Evolutionary conservation across 2,113 vertebrate genomes (phyloP).

Genomic region (Pongo abelii): DNA sequence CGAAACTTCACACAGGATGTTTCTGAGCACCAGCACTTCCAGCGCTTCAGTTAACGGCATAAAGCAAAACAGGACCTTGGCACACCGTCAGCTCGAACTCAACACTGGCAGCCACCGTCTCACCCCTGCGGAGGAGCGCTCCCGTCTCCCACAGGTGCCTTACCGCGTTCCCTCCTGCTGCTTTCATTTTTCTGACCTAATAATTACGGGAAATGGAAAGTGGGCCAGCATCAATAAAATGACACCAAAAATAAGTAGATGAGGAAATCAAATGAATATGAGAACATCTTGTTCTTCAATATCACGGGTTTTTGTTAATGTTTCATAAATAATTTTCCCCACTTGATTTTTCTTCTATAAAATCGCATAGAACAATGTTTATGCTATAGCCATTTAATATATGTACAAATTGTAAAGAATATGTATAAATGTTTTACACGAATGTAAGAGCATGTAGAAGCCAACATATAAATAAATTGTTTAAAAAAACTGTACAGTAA

Average conservation of each 20-base stretch:
- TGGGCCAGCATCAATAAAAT: constrained; percentile 57
- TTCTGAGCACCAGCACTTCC: not conserved
- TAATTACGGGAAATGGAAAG: constrained; percentile 52
- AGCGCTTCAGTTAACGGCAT: not conserved
- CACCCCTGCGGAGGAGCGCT: not conserved
- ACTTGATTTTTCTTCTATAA: constrained; percentile 80
- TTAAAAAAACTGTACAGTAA: constrained; percentile 83
- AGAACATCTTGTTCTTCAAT: constrained; percentile 63
- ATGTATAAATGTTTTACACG: constrained; percentile 90
- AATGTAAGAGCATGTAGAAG: constrained; percentile 86
- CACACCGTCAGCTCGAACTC: not conserved
- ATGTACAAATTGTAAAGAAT: constrained; percentile 91
- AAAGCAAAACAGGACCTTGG: constrained; percentile 44
- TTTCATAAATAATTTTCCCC: constrained; percentile 82
- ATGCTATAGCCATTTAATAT: constrained; percentile 86
- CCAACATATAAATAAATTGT: constrained; percentile 86
- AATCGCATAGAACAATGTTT: constrained; percentile 83
- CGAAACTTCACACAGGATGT: not conserved
- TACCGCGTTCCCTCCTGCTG: constrained; percentile 14
- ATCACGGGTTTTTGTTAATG: constrained; percentile 78
- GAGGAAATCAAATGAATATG: constrained; percentile 46
- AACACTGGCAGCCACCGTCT: fast-evolving
- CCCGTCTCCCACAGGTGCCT: constrained; percentile 71
- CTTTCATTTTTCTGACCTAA: constrained; percentile 57
- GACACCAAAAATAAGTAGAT: constrained; percentile 76